These are phyloP conservation scores for Australoheros facetus DNA, from an alignment of 2,797 vertebrate species.

Conservation along the genomic window DNA sequence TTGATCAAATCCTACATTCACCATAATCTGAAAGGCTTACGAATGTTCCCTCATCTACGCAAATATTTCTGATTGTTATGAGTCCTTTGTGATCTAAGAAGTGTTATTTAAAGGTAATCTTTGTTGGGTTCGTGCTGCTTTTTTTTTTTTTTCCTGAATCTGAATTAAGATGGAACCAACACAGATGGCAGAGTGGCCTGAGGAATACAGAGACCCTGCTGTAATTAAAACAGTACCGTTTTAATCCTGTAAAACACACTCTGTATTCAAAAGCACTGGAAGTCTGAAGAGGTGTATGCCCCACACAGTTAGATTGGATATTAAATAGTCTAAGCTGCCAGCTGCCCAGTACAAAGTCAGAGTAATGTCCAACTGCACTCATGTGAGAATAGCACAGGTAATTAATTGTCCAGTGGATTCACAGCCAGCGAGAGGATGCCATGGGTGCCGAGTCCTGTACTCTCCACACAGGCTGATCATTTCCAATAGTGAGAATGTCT, in stretches of 20 bases:
- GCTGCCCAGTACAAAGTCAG: neutral
- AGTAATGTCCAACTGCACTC: neutral
- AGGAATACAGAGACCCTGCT: neutral
- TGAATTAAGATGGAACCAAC: neutral
- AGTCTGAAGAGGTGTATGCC: neutral
- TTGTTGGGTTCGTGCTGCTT: neutral
- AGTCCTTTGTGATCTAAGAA: conserved; percentile 21
- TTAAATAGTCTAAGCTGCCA: neutral
- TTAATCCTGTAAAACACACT: conserved; percentile 2
- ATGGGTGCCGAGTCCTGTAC: neutral
- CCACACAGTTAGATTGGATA: neutral
- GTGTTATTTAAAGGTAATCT: neutral
- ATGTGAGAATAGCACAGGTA: neutral
- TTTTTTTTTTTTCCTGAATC: neutral
- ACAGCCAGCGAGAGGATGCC: neutral
- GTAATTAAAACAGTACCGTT: neutral
- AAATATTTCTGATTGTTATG: conserved; percentile 26
- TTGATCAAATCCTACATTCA: conserved; percentile 50
- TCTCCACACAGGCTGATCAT: neutral
- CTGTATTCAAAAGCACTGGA: neutral
- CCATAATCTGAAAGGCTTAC: conserved; percentile 29
- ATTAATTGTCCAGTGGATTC: neutral
- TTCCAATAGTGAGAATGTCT: neutral
- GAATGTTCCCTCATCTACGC: conserved; percentile 25
- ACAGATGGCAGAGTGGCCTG: neutral